These are phyloP conservation scores for Sternarchorhynchus goeldii DNA, from an alignment of 2,797 vertebrate genomes.

Conservation along the genomic window DNA sequence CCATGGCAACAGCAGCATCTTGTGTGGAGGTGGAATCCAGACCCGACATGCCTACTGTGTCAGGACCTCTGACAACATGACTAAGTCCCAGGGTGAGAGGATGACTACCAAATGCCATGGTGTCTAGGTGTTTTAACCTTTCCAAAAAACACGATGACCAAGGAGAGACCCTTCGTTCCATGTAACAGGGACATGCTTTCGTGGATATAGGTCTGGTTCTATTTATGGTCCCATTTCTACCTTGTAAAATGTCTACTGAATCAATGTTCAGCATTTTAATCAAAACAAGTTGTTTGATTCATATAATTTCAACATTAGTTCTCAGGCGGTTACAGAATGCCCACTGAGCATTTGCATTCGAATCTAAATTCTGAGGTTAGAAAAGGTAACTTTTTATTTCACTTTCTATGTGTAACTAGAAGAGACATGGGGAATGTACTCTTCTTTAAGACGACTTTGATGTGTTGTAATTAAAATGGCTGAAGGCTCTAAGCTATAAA, in stretches of 20 bases:
- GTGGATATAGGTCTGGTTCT: too few relatives aligned
- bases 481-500: constrained; percentile 34
- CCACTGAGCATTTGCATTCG: not conserved
- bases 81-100: constrained; percentile 52
- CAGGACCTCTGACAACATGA: constrained; percentile 56
- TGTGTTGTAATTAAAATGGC: constrained; percentile 51
- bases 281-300: too few relatives aligned
- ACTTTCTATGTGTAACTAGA: constrained; percentile 13
- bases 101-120: not conserved
- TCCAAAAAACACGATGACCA: too few relatives aligned
- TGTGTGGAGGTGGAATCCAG: constrained; percentile 83
- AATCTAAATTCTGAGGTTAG: not conserved
- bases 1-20: constrained; percentile 51
- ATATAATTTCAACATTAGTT: too few relatives aligned
- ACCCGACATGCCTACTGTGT: constrained; percentile 79
- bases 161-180: too few relatives aligned
- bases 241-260: too few relatives aligned
- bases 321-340: too few relatives aligned
- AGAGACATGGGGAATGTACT: constrained; percentile 11
- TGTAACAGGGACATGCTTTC: too few relatives aligned
- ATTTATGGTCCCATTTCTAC: too few relatives aligned
- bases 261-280: too few relatives aligned
- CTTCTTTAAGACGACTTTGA: constrained; percentile 11
- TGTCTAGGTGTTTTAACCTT: too few relatives aligned
- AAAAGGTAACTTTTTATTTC: constrained; percentile 8